phyloP scores from a whole-genome alignment of 1,140 invertebrate genomes.

The Atopsyche davidsoni region DNA sequence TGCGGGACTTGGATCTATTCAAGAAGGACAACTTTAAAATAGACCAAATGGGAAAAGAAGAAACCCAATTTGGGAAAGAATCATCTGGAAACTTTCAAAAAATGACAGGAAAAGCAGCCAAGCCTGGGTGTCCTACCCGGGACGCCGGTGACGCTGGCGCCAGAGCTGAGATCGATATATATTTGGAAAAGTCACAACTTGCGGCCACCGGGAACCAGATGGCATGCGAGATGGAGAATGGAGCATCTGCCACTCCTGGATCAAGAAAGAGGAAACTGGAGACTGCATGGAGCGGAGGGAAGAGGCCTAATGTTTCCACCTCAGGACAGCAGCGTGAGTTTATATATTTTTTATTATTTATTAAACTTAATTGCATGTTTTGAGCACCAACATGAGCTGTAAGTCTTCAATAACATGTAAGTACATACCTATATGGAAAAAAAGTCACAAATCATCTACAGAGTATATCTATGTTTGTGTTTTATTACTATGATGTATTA shows the following conservation, averaged over 20 bases:
- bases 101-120: no score
- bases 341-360: neutral
- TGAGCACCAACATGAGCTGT: no score
- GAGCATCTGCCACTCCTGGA: neutral
- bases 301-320: constrained; percentile 1
- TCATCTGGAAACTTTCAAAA: no score
- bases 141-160: constrained; percentile 1
- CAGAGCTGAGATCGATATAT: constrained; percentile 24
- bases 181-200: constrained; percentile 19
- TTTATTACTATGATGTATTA: no score
- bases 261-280: constrained; percentile 24
- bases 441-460: no score
- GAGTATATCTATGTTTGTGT: no score
- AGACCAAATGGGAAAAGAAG: constrained; percentile 1
- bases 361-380: no score
- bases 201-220: constrained; percentile 6
- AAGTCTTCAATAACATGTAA: no score
- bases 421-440: no score
- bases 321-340: constrained; percentile 21
- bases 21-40: constrained; percentile 7
- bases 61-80: no score
- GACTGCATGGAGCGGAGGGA: constrained; percentile 17
- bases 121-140: no score
- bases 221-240: neutral
- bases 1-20: neutral